phyloP scores from a whole-genome alignment of 2,797 vertebrate genomes.

The Spinibarbus caldwelli region DNA sequence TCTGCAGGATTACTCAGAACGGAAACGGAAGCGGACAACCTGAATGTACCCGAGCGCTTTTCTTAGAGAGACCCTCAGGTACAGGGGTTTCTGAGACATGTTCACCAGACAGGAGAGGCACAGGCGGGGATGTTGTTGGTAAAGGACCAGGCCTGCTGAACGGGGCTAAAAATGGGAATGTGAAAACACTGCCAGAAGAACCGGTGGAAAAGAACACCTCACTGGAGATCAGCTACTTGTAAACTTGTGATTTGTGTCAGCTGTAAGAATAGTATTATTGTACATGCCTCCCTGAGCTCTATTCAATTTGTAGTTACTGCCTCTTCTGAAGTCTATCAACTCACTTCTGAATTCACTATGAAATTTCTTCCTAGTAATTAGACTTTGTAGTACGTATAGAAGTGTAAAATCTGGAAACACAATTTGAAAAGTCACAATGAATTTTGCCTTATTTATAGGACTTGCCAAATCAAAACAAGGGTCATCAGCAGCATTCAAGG shows the following conservation, averaged over 20 bases:
- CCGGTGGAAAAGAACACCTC: constrained; percentile 72
- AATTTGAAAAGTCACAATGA: not conserved
- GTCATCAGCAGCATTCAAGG: constrained; percentile 8
- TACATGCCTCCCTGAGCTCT: constrained; percentile 1
- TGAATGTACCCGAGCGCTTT: constrained; percentile 61
- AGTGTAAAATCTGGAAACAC: not conserved
- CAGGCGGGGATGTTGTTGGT: constrained; percentile 55
- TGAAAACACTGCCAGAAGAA: constrained; percentile 77
- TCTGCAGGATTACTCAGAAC: constrained; percentile 79
- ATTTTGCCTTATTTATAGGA: constrained; percentile 22
- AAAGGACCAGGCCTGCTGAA: constrained; percentile 69
- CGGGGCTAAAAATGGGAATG: constrained; percentile 71
- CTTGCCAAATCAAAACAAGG: not conserved
- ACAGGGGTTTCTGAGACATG: constrained; percentile 54
- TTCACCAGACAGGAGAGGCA: constrained; percentile 65
- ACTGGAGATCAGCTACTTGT: constrained; percentile 80
- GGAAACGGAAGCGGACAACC: constrained; percentile 69
- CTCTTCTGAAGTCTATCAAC: constrained; percentile 11
- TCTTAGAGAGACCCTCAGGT: constrained; percentile 62
- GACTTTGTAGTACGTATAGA: not conserved
- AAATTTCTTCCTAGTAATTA: not conserved
- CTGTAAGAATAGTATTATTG: constrained; percentile 57
- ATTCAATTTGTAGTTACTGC: constrained; percentile 24
- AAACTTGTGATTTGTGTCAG: constrained; percentile 49
- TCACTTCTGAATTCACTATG: constrained; percentile 9